Evolutionary conservation across 2,888 invertebrate species (phyloP).

Genomic region (Thera obeliscata): DNA sequence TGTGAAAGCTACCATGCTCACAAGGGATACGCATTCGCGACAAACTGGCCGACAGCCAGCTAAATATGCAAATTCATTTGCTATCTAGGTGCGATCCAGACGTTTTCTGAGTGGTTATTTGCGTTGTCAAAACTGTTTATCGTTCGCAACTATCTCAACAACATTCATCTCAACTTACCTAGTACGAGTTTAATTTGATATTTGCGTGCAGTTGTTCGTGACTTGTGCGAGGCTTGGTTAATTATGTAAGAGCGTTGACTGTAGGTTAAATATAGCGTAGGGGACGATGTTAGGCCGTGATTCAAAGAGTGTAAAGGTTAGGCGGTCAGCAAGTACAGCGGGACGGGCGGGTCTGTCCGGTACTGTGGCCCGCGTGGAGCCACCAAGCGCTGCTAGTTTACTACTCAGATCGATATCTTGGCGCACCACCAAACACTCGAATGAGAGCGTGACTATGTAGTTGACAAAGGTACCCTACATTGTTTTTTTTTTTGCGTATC

Average conservation of each 20-base stretch:
- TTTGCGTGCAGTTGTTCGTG: constrained; percentile 11
- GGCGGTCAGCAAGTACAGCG: constrained; percentile 53
- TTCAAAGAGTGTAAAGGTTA: constrained; percentile 63
- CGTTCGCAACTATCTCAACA: constrained; percentile 37
- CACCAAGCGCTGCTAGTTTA: constrained; percentile 16
- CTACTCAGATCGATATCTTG: constrained; percentile 49
- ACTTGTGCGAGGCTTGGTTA: constrained; percentile 5
- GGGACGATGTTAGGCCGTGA: constrained; percentile 53
- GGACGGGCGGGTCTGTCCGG: constrained; percentile 51
- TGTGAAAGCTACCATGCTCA: constrained; percentile 43
- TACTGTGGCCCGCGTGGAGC: constrained; percentile 18
- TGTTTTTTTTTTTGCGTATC: constrained; percentile 27
- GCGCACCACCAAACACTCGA: constrained; percentile 52
- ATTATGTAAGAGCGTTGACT: constrained; percentile 10
- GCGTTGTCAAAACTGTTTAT: constrained; percentile 60
- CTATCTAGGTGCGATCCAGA: constrained; percentile 62
- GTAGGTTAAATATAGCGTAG: constrained; percentile 17
- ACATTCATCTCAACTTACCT: constrained; percentile 24
- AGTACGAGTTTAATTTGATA: constrained; percentile 17
- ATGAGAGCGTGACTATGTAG: constrained; percentile 40
- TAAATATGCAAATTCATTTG: constrained; percentile 74
- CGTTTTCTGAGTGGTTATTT: constrained; percentile 49
- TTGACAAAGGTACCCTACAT: constrained; percentile 35
- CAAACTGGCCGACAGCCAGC: constrained; percentile 68
- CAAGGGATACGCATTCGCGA: constrained; percentile 54